Evolutionary conservation across 1,140 invertebrate species (phyloP).

Genomic region (Matsumurasca onukii): DNA sequence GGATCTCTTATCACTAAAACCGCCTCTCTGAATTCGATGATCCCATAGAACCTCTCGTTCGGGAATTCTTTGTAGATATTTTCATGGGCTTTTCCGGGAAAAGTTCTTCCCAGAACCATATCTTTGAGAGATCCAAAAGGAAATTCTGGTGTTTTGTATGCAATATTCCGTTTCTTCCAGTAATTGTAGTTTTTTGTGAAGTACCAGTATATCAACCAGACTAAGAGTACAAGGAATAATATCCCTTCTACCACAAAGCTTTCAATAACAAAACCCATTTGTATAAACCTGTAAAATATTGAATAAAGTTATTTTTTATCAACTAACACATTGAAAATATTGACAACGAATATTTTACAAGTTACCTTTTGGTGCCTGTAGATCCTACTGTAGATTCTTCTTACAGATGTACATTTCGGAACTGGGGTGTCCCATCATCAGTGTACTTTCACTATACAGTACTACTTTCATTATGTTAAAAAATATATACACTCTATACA

Average conservation of each 20-base stretch:
- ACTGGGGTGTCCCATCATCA: no score
- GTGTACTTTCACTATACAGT: no score
- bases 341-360: no score
- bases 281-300: no score
- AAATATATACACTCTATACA: no score
- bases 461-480: no score
- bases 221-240: neutral
- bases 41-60: slow-evolving; percentile 7
- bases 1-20: slow-evolving; percentile 40
- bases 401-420: no score
- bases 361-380: no score
- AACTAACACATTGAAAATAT: no score
- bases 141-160: slow-evolving; percentile 22
- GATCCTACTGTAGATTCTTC: no score
- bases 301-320: no score
- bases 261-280: neutral
- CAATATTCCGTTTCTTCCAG: slow-evolving; percentile 36
- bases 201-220: neutral
- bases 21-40: slow-evolving; percentile 4
- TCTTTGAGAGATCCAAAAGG: slow-evolving; percentile 36
- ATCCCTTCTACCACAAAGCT: neutral
- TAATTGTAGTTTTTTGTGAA: slow-evolving; percentile 19
- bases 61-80: slow-evolving; percentile 14
- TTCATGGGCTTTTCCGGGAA: neutral
- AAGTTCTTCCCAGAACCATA: neutral